phyloP scores from a whole-genome alignment of 35 echinoderm and acorn worm species.

The Patiria miniata region DNA sequence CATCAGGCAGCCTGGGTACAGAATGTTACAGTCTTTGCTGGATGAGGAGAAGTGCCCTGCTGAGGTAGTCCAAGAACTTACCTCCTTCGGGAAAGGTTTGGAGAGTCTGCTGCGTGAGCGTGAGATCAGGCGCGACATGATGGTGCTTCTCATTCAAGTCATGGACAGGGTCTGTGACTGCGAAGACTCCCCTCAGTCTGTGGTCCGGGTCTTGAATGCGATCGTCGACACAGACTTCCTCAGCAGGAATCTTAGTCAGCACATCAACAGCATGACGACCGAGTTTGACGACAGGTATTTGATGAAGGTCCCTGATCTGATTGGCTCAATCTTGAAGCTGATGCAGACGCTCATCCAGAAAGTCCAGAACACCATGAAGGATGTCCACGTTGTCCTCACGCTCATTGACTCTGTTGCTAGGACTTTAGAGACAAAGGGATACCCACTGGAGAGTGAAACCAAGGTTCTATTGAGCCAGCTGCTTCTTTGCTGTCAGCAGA shows the following conservation, averaged over 20 bases:
- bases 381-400: slow-evolving; percentile 39
- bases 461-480: slow-evolving; percentile 9
- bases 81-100: slow-evolving; percentile 51
- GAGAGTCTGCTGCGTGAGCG: slow-evolving; percentile 57
- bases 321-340: neutral
- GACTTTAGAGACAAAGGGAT: slow-evolving; percentile 2
- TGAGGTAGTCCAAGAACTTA: slow-evolving; percentile 43
- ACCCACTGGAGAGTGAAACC: neutral
- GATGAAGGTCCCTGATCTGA: slow-evolving; percentile 25
- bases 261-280: slow-evolving; percentile 32
- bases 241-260: slow-evolving; percentile 39
- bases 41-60: slow-evolving; percentile 4
- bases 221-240: slow-evolving; percentile 51
- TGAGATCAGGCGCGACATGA: slow-evolving; percentile 71
- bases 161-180: slow-evolving; percentile 55
- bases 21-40: slow-evolving; percentile 42
- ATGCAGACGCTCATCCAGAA: slow-evolving; percentile 27
- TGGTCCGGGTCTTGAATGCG: slow-evolving; percentile 28
- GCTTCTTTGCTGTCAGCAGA: neutral
- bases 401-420: slow-evolving; percentile 20
- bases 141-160: slow-evolving; percentile 45
- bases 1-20: slow-evolving; percentile 39
- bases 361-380: neutral
- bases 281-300: slow-evolving; percentile 26
- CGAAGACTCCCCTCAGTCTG: slow-evolving; percentile 33